phyloP scores from a whole-genome alignment of 1,140 invertebrate genomes.

The Calosoma granatense region DNA sequence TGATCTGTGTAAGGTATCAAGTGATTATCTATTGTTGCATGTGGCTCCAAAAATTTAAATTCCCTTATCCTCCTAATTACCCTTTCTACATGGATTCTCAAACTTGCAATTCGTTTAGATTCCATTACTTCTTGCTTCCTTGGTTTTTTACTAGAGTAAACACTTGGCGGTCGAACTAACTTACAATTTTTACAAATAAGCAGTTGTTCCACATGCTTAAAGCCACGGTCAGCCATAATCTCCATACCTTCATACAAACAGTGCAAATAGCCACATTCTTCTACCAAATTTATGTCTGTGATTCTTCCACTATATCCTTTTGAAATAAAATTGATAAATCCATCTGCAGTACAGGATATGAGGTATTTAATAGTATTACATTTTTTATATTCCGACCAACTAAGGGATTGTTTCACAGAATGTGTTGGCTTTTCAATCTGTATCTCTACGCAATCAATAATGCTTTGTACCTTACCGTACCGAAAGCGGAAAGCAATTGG shows the following conservation, averaged over 20 bases:
- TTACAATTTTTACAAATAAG: slow-evolving; percentile 18
- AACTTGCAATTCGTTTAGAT: slow-evolving; percentile 28
- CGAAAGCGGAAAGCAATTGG: slow-evolving; percentile 27
- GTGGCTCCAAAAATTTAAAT: slow-evolving; percentile 25
- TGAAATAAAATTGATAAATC: slow-evolving; percentile 34
- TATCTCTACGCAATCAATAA: slow-evolving; percentile 35
- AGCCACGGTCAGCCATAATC: slow-evolving; percentile 31
- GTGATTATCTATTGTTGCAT: slow-evolving; percentile 22
- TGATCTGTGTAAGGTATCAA: slow-evolving; percentile 19
- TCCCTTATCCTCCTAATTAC: slow-evolving; percentile 24
- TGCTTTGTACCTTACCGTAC: slow-evolving; percentile 24
- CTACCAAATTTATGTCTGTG: slow-evolving; percentile 27
- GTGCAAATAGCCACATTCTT: slow-evolving; percentile 30
- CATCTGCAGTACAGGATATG: slow-evolving; percentile 35
- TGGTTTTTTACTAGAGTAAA: slow-evolving; percentile 20
- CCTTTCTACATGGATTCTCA: slow-evolving; percentile 27
- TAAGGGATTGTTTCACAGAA: slow-evolving; percentile 31
- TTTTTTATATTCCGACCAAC: slow-evolving; percentile 40
- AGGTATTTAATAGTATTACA: slow-evolving; percentile 39
- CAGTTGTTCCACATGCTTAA: slow-evolving; percentile 28
- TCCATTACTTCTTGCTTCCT: slow-evolving; percentile 22
- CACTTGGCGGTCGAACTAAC: slow-evolving; percentile 34
- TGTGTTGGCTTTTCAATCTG: slow-evolving; percentile 34
- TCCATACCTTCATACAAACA: slow-evolving; percentile 15
- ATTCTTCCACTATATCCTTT: slow-evolving; percentile 31